A percentile compares a stretch with the other conserved stretches of the same genome.
Evolutionary conservation across 2,888 invertebrate genomes (phyloP).

Genomic region (Rhamnusium bicolor): DNA sequence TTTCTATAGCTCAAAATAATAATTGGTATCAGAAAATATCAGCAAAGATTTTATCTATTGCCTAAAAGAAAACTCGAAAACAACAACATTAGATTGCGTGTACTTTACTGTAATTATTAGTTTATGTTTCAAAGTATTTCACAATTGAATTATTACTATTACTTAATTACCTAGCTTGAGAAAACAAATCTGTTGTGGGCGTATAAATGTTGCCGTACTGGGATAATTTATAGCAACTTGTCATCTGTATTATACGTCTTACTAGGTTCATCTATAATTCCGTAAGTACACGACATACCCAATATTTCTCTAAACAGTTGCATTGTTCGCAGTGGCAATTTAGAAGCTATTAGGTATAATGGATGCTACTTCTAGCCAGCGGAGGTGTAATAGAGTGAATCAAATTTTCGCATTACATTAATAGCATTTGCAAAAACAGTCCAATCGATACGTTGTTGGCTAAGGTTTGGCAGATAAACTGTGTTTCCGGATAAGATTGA

Average conservation of each 20-base stretch:
- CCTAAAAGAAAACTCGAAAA: neutral
- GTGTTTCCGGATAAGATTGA: conserved; percentile 42
- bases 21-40: too few species aligned
- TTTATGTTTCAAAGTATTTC: neutral
- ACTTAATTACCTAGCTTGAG: neutral
- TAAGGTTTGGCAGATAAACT: conserved; percentile 42
- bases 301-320: neutral
- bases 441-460: conserved; percentile 34
- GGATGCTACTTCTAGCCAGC: neutral
- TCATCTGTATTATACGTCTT: neutral
- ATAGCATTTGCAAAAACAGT: conserved; percentile 35
- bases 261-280: neutral
- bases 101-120: neutral
- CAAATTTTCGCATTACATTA: conserved; percentile 35
- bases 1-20: too few species aligned
- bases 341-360: conserved; percentile 15
- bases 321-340: conserved; percentile 2
- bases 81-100: neutral
- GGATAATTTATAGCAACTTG: neutral
- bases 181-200: neutral
- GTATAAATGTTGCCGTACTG: neutral
- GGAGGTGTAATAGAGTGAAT: conserved; percentile 15
- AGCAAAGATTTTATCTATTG: too few species aligned
- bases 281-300: neutral
- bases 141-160: neutral